A percentile compares a stretch with the other conserved stretches of the same genome.
Evolutionary conservation across 2,888 invertebrate species (phyloP).

Genomic region (Meandrusa payeni): DNA sequence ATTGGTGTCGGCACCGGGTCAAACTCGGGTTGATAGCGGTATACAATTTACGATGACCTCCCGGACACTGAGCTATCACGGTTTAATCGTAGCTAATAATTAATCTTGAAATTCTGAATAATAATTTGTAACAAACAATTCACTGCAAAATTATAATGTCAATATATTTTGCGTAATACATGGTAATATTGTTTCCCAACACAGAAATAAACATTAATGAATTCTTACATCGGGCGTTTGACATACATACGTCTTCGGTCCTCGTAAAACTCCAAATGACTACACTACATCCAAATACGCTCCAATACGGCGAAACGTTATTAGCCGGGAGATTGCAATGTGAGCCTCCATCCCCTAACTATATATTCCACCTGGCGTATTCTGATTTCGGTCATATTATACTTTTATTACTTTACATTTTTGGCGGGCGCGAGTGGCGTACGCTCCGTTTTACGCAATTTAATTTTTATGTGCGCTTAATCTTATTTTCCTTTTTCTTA

Average conservation of each 20-base stretch:
- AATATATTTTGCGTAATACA: background rate
- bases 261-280: conserved; percentile 30
- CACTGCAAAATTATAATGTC: background rate
- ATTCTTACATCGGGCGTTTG: conserved; percentile 26
- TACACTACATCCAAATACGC: conserved; percentile 19
- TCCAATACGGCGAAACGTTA: conserved; percentile 24
- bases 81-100: too few relatives aligned
- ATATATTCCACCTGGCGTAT: conserved; percentile 40
- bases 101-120: too few relatives aligned
- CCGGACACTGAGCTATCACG: too few relatives aligned
- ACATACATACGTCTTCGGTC: conserved; percentile 28
- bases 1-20: too few relatives aligned
- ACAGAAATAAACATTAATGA: conserved; percentile 25
- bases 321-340: conserved; percentile 29
- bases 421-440: conserved; percentile 15
- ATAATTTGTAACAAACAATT: too few relatives aligned
- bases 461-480: conserved; percentile 22
- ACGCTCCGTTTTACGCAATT: conserved; percentile 24
- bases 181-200: conserved; percentile 1
- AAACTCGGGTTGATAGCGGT: too few relatives aligned
- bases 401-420: conserved; percentile 30
- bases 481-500: conserved; percentile 10
- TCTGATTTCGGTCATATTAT: conserved; percentile 41
- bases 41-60: too few relatives aligned
- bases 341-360: conserved; percentile 34